Percentiles rank a stretch among this genome's conserved stretches.
These are phyloP conservation scores for Columba janthina DNA, from an alignment of 2,113 vertebrate species.

Conservation along the genomic window DNA sequence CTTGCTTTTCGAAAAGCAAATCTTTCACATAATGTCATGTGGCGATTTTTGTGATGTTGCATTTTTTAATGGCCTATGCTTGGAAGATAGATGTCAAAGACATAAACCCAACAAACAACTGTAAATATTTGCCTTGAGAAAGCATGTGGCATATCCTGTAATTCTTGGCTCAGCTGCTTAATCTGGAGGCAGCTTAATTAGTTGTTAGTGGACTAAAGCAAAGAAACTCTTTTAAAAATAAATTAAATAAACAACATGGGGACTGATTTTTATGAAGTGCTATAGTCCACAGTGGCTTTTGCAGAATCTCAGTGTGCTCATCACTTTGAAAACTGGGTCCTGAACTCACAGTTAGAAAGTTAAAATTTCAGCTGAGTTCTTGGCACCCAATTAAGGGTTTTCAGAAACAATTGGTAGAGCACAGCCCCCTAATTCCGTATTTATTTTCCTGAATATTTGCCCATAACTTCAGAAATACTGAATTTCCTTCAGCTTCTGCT, in stretches of 20 bases:
- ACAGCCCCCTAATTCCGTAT: neutral
- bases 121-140: slow-evolving; percentile 45
- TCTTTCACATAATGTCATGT: slow-evolving; percentile 36
- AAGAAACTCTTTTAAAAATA: slow-evolving; percentile 42
- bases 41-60: slow-evolving; percentile 38
- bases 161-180: slow-evolving; percentile 17
- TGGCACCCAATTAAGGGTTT: neutral
- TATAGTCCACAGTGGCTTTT: neutral
- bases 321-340: neutral
- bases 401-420: neutral
- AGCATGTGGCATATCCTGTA: slow-evolving; percentile 60
- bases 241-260: slow-evolving; percentile 39
- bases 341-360: neutral
- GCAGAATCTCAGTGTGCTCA: neutral
- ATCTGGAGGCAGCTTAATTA: slow-evolving; percentile 62
- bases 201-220: slow-evolving; percentile 67
- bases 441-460: neutral
- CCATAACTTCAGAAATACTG: neutral
- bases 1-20: slow-evolving; percentile 47
- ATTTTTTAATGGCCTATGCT: neutral
- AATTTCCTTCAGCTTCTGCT: neutral
- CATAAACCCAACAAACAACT: slow-evolving; percentile 4
- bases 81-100: slow-evolving; percentile 18
- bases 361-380: neutral
- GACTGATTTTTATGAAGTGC: slow-evolving; percentile 46